Percentiles rank a stretch among this genome's conserved stretches.
Evolutionary conservation across 2,888 invertebrate genomes (phyloP).

Genomic region (Andricus quercusramuli): DNA sequence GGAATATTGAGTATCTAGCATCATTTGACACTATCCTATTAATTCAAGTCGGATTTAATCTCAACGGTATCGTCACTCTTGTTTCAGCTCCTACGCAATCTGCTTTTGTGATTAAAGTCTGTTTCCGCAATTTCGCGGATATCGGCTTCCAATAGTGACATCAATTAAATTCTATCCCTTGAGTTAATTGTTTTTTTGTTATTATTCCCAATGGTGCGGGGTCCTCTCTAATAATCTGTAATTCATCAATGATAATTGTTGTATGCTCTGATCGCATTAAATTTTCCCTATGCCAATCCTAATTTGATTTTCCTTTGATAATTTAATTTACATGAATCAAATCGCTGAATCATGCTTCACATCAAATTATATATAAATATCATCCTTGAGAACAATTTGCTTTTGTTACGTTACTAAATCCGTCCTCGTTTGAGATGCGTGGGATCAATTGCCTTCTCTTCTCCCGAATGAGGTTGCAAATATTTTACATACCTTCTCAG

Average conservation of each 20-base stretch:
- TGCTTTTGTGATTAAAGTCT: conserved; percentile 5
- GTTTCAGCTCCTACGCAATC: not conserved
- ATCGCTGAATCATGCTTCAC: not conserved
- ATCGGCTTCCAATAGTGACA: conserved; percentile 25
- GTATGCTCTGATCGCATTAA: too few species aligned
- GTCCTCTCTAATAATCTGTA: too few species aligned
- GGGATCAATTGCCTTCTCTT: conserved; percentile 22
- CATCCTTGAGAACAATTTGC: conserved; percentile 30
- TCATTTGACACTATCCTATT: not conserved
- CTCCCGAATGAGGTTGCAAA: conserved; percentile 32
- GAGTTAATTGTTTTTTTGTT: not conserved
- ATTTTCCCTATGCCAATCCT: not conserved
- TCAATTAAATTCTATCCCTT: conserved; percentile 4
- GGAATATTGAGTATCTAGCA: not conserved
- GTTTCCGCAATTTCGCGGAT: not conserved
- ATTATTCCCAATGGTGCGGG: too few species aligned
- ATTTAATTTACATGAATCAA: not conserved
- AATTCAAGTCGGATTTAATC: conserved; percentile 12
- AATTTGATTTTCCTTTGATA: not conserved
- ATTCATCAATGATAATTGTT: too few species aligned
- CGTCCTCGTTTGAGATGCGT: conserved; percentile 17
- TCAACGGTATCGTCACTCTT: conserved; percentile 5
- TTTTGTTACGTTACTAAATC: not conserved
- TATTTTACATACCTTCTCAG: conserved; percentile 34
- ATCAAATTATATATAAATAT: conserved; percentile 5